Base-by-base conservation (phyloP, 2,888 invertebrate species). In the Mactromeris polynyma region DNA sequence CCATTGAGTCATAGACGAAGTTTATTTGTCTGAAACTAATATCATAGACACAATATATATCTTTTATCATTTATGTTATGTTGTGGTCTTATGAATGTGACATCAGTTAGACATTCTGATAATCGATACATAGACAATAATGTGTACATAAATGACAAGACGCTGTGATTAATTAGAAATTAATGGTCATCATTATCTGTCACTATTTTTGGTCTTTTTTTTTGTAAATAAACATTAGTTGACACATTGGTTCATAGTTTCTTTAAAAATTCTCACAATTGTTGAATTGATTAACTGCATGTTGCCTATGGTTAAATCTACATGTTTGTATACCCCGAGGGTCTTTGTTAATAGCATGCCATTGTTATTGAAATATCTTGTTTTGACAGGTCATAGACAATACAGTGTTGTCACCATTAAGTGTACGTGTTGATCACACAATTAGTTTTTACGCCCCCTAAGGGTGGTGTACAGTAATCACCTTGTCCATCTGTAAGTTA, bases 301-400 rank as follows among this genome's bases (percentile, higher is more conserved):
- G 58, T 58, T 26, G 58, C 58, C 73, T 36, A 11, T 73, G 73
- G 73, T 36, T 11, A 73, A 73, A 69, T 33, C 2, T 73, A 26
- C 9, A 9, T 64, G 58, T 64, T 2, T 64, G 58, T 64, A 26
- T n/a, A 26, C 6, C 73, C 73, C 14, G 0, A 26, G 36, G 73
- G 73, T 17, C 0, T 3, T 19, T 11, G 19, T 73, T 33, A 33
- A 73, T 73, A 73, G 33, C 73, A 73, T 73, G 73, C 33, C 19
- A 33, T 73, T 73, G 36, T 73, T 19, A 73, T 26, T 36, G 36
- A 36, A 73, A 73, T 73, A 36, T 73, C 17, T 36, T 36, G 26
- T 73, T 73, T 36, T 73, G 73, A 73, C 73, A 73, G 73, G 36
- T 73, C 33, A 73, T 73, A 21, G 58, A 58, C 58, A 19, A 21